Evolutionary conservation across 2,113 vertebrate species (phyloP), one percentile per base, ranked within the genome.

Genomic region (Chamaetylas fuelleborni): DNA sequence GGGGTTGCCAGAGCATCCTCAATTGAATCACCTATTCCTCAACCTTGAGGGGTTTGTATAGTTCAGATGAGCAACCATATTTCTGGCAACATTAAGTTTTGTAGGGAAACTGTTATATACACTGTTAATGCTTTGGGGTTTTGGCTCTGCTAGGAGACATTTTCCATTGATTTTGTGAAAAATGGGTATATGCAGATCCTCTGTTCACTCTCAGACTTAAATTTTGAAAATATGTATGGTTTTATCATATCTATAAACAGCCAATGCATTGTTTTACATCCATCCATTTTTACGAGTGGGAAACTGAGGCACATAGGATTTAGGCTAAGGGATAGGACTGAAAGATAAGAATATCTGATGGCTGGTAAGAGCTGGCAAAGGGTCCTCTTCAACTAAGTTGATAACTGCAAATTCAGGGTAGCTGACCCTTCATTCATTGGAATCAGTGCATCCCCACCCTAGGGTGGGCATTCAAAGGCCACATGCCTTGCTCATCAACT

Each of bases 71-170:
- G 9, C 22, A 83, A 36, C 8, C 25, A 53, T 28, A 14, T 25
- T 69, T 86, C 54, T 83, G 50, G 20, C 33, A 76, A 19, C 12
- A 12, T 2, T 18, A 31, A 48, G 3, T 61, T 76, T 51, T 36
- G 22, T n/a, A 14, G 19, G 20, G 28, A 72, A 82, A 6, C 7
- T 60, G 2, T 43, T 85, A 5, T 8, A 19, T 25, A 8, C 7
- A 3, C 5, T 38, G 14, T 8, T n/a, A 45, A 36, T 61, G 11
- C 2, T n/a, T 38, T 45, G 14, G 9, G 10, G 2, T 2, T 57
- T 65, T 61, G 3, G 6, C 24, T 40, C 56, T 57, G 8, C 24
- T 40, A 57, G 28, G 53, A 74, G 28, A 42, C 5, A 38, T 4
- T 33, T 87, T 16, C 6, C 29, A 38, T 25, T 45, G 15, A 53